Conservation (phyloP, 2,797 vertebrate species). For the Phrynocephalus vlangalii region DNA sequence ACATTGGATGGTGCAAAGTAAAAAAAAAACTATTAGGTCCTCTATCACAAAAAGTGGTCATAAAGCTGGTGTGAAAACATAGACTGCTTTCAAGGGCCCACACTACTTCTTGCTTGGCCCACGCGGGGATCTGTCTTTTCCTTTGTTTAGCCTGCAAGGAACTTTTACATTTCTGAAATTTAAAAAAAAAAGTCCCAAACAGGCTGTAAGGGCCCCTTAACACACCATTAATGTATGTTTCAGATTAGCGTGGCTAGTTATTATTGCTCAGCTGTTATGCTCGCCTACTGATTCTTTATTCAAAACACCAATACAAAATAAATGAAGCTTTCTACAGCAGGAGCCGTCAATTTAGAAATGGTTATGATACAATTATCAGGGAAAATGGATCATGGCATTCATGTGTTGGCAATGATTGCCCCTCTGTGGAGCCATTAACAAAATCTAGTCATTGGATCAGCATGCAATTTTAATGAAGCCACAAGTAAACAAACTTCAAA, state of each 20-base stretch:
- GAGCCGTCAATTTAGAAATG: slow-evolving; percentile 79
- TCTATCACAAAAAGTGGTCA: slow-evolving; percentile 19
- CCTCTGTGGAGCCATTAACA: slow-evolving; percentile 77
- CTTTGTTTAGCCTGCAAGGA: background rate
- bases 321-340: slow-evolving; percentile 72
- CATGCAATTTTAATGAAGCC: slow-evolving; percentile 79
- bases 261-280: slow-evolving; percentile 46
- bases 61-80: slow-evolving; percentile 4
- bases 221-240: slow-evolving; percentile 48
- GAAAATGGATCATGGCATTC: slow-evolving; percentile 76
- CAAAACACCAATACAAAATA: slow-evolving; percentile 73
- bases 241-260: slow-evolving; percentile 54
- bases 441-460: slow-evolving; percentile 71
- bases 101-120: slow-evolving; percentile 22
- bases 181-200: slow-evolving; percentile 25
- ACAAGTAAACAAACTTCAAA: slow-evolving; percentile 75
- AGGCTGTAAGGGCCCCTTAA: slow-evolving; percentile 23
- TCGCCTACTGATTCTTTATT: slow-evolving; percentile 64
- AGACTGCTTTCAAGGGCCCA: background rate
- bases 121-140: slow-evolving; percentile 18
- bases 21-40: background rate
- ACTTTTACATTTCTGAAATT: slow-evolving; percentile 39
- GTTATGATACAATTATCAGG: slow-evolving; percentile 77
- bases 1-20: background rate
- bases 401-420: slow-evolving; percentile 69